Conservation (phyloP, 2,797 vertebrate genomes). For the Pampus argenteus region DNA sequence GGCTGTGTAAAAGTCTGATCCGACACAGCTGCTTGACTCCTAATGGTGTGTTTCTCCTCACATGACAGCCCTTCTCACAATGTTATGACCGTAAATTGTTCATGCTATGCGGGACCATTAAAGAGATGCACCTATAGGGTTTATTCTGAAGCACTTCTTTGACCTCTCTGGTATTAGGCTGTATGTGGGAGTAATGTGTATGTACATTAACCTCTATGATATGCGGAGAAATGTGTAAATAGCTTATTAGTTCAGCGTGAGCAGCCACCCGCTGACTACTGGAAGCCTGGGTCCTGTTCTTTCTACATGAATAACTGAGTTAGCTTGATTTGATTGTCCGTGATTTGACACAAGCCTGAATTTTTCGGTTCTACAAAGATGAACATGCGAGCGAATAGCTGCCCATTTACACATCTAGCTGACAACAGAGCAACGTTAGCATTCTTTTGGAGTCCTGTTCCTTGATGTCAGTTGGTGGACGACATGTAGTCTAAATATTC, state of each 20-base stretch:
- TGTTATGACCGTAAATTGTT: conserved; percentile 61
- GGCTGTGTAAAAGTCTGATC: conserved; percentile 68
- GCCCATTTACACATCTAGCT: not conserved
- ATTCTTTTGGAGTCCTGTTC: too few relatives aligned
- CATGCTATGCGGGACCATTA: conserved; percentile 35
- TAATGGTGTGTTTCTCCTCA: conserved; percentile 68
- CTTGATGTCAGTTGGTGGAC: too few relatives aligned
- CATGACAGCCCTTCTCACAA: conserved; percentile 61
- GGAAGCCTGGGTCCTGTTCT: not conserved
- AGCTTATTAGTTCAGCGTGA: not conserved
- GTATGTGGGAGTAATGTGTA: not conserved
- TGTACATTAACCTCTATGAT: conserved; percentile 4
- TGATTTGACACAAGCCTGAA: not conserved
- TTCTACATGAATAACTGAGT: not conserved
- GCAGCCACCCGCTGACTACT: not conserved
- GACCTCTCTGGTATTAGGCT: conserved; percentile 33
- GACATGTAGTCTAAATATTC: not conserved
- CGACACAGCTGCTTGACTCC: conserved; percentile 77
- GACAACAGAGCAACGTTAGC: not conserved
- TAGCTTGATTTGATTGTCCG: not conserved
- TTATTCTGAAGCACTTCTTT: conserved; percentile 22
- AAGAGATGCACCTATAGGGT: conserved; percentile 22
- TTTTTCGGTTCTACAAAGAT: not conserved
- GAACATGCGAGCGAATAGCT: not conserved
- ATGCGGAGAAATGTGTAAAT: conserved; percentile 23